Evolutionary conservation across 1,140 invertebrate genomes (phyloP), one percentile per base, ranked within the genome.

Genomic region (Papilio helenus): DNA sequence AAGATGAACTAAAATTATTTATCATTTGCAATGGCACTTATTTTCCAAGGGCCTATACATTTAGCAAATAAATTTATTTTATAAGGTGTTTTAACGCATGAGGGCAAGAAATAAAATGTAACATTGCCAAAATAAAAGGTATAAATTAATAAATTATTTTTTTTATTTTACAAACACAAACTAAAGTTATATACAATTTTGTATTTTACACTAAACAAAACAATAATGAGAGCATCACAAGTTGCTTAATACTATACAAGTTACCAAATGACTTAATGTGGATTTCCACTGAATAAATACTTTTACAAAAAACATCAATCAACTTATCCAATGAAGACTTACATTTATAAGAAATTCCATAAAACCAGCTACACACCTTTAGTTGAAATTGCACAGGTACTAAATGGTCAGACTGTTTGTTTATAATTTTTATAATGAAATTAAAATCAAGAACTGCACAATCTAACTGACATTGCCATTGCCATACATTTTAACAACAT

Each of bases 41-140:
- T 83, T 81, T 87, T 89, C 76, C 81, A 86, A 87, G 86, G 89
- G 88, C 90, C 89, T 89, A 90, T 89, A 85, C 84, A 89, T 89
- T 87, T 90, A 92, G 89, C 83, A 83, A 89, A 90, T 92, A 90
- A 90, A 91, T 92, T 39, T 92, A 93, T 92, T 93, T 92, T 90
- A 90, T 89, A 89, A 89, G 89, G 79, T 86, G 80, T 86, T 79
- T 86, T 85, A 39, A 85, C 85, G 85, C 87, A 89, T 83, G 74
- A 85, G 84, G 82, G 85, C 86, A 87, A 84, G 74, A 46, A 44
- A 77, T 88, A 87, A 85, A 88, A 88, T 90, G 86, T 93, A 90
- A 90, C 91, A 90, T 91, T 88, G 86, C 89, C 89, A 90, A 91
- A 91, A 92, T 88, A 92, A 92, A 90, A 88, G 79, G 81, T 83